Percentiles rank a stretch among this genome's conserved stretches.
These are phyloP conservation scores for Pristionchus mayeri DNA, from an alignment of 2,888 invertebrate genomes.

Conservation along the genomic window DNA sequence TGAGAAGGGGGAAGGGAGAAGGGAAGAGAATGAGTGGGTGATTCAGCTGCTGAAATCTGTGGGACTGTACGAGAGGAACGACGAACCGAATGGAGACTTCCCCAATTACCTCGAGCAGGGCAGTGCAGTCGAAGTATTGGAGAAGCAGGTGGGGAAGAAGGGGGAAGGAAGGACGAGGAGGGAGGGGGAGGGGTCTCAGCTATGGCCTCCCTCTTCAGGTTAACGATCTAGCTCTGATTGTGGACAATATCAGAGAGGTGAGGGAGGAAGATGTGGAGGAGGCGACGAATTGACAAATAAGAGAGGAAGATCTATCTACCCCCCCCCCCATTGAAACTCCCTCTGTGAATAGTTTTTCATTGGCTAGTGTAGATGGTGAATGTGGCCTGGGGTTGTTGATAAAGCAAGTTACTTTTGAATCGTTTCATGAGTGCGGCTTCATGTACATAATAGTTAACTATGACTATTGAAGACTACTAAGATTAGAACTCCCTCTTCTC, in stretches of 20 bases:
- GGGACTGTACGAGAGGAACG: conserved; percentile 39
- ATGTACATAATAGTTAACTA: too few relatives aligned
- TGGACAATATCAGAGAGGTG: conserved; percentile 48
- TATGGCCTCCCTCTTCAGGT: background rate
- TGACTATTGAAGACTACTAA: too few relatives aligned
- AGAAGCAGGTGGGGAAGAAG: conserved; percentile 37
- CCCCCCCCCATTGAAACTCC: conserved; percentile 23
- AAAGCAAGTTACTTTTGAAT: too few relatives aligned
- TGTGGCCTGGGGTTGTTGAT: too few relatives aligned
- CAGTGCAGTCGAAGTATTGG: background rate
- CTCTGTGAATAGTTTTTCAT: background rate
- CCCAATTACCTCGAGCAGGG: conserved; percentile 46
- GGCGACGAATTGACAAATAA: background rate
- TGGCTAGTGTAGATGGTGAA: conserved; percentile 16
- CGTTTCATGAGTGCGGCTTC: too few relatives aligned
- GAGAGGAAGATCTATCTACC: conserved; percentile 23
- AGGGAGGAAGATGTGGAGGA: conserved; percentile 7
- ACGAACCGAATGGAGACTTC: conserved; percentile 9
- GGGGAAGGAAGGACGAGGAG: too few relatives aligned
- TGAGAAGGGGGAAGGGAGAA: conserved; percentile 12
- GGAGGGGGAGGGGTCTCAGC: too few relatives aligned
- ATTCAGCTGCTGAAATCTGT: conserved; percentile 27
- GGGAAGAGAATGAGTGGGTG: background rate
- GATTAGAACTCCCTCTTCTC: too few relatives aligned
- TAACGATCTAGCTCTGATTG: background rate